These are phyloP conservation scores for Thecocarcelia acutangulata DNA, from an alignment of 2,888 invertebrate species.

Conservation along the genomic window DNA sequence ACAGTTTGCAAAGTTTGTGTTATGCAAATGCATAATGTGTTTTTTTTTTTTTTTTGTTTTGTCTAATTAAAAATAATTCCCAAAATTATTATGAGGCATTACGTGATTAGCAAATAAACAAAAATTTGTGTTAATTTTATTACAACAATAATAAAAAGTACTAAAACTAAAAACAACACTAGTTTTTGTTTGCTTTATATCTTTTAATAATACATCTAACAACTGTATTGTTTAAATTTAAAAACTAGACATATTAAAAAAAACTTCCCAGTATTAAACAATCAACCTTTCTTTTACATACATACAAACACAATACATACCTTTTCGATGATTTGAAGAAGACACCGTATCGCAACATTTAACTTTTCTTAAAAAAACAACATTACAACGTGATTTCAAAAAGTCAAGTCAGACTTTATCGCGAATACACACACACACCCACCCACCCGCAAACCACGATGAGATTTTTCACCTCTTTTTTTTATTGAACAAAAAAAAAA, in stretches of 20 bases:
- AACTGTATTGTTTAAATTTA: slow-evolving; percentile 24
- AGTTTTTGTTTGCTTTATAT: no score
- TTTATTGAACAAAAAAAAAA: not conserved
- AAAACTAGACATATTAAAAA: not conserved
- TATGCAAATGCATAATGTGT: slow-evolving; percentile 59
- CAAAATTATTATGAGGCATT: slow-evolving; percentile 58
- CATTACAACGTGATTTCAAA: slow-evolving; percentile 29
- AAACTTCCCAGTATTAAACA: slow-evolving; percentile 33
- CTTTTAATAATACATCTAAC: slow-evolving; percentile 18
- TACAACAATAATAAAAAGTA: slow-evolving; percentile 29
- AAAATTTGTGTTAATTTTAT: slow-evolving; percentile 33
- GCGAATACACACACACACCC: slow-evolving; percentile 17
- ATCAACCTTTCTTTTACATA: slow-evolving; percentile 32
- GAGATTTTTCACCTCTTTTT: slow-evolving; percentile 45
- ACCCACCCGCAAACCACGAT: slow-evolving; percentile 25
- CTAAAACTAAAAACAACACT: slow-evolving; percentile 9
- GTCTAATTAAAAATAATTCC: slow-evolving; percentile 20
- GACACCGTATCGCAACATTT: slow-evolving; percentile 13
- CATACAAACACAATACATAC: no score
- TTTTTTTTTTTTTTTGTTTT: slow-evolving; percentile 24
- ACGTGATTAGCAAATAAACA: slow-evolving; percentile 51
- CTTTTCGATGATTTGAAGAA: not conserved
- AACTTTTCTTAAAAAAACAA: slow-evolving; percentile 10
- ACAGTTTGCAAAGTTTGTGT: slow-evolving; percentile 34
- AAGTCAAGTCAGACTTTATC: slow-evolving; percentile 2